Conservation (phyloP, 2,113 vertebrate species). For the Spilogale gracilis region DNA sequence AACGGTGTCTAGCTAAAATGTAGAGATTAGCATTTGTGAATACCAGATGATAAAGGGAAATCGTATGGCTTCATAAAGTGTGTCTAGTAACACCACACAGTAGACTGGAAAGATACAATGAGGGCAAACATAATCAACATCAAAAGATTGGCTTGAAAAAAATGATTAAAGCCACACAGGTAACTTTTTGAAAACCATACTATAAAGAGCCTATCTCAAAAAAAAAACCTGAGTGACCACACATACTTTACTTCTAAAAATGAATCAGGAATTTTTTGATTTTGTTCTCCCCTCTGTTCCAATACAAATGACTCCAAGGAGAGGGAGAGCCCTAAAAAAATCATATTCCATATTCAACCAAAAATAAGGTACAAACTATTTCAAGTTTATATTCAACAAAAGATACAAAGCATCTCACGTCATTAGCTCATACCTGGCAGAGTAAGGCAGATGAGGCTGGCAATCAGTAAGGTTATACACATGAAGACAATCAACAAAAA, state of each 20-base stretch:
- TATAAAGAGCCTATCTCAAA: neutral
- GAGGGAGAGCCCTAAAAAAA: neutral
- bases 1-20: neutral
- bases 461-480: constrained; percentile 97
- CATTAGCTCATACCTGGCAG: constrained; percentile 93
- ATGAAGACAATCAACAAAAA: constrained; percentile 97
- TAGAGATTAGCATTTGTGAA: neutral
- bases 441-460: constrained; percentile 98
- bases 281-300: neutral
- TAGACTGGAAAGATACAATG: neutral
- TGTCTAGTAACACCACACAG: neutral
- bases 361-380: neutral
- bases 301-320: neutral
- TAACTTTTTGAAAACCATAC: neutral
- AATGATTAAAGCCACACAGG: neutral
- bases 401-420: neutral
- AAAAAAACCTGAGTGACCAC: neutral
- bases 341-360: neutral
- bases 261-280: neutral
- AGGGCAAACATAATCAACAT: neutral
- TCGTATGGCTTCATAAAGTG: neutral
- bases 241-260: neutral
- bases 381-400: neutral
- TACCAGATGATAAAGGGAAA: neutral
- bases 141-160: neutral